Base-by-base conservation (phyloP, 2,797 vertebrate genomes). In the Mico argentatus region DNA sequence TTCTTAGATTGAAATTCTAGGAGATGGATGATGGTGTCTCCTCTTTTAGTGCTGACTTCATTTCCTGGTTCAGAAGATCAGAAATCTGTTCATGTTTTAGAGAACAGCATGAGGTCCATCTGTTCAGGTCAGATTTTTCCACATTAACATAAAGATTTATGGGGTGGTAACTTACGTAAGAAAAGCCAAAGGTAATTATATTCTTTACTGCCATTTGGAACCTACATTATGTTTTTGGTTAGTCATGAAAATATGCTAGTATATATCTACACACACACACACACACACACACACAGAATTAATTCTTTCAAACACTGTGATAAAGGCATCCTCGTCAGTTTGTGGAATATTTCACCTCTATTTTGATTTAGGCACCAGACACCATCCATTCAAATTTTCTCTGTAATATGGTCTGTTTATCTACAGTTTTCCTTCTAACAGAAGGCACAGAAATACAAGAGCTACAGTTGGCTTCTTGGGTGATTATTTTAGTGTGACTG, bases 41-140 rank as follows among this genome's bases (percentile, higher is more conserved):
- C 81, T 97, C n/a, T 90, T 94, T 95, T 84, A 91, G 52, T 94
- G 91, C 91, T 95, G 55, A 97, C 90, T 97, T 93, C 85, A 94
- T 94, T 97, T 98, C 96, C 96, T 96, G 90, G 88, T 96, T 92
- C 94, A 96, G 90, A 97, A 90, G 89, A 97, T 94, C 88, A 92
- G 93, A 97, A 98, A 97, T 98, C 97, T 98, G 98, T 97, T 96
- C 94, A 59, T 92, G 90, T 83, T 92, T 97, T 94, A 72, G 95
- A 92, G 94, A 96, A 94, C 98, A 98, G 96, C 92, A 55, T 94
- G 98, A 88, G 67, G 88, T 87, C 97, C 98, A 97, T 98, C 97
- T 98, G 97, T 97, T 97, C 94, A 95, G 96, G 98, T 98, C 96
- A 97, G 73, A 90, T 88, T 97, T 96, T 93, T 93, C 84, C 91